A percentile compares a stretch with the other conserved stretches of the same genome.
Evolutionary conservation across 2,797 vertebrate genomes (phyloP).

Genomic region (Spondyliosoma cantharus): DNA sequence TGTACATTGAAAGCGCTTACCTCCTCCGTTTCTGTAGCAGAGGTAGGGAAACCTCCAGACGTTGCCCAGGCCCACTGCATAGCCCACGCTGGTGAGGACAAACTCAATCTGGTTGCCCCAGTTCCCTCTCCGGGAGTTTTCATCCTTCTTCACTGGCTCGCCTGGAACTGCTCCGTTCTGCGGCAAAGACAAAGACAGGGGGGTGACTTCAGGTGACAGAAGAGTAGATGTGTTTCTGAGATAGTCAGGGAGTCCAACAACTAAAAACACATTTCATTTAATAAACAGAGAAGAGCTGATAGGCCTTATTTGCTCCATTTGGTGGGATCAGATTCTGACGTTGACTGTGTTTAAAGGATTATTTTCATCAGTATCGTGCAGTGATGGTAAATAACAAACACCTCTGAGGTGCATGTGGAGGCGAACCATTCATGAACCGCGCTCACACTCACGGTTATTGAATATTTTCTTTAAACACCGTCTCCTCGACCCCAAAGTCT

Average conservation of each 20-base stretch:
- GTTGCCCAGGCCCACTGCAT: conserved; percentile 97
- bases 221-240: conserved; percentile 31
- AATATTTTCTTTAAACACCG: conserved; percentile 22
- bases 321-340: background rate
- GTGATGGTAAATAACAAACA: conserved; percentile 1
- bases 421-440: conserved; percentile 24
- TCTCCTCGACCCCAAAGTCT: conserved; percentile 39
- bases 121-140: conserved; percentile 95
- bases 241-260: conserved; percentile 24
- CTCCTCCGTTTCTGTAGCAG: conserved; percentile 99
- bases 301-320: background rate
- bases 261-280: background rate
- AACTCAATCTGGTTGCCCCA: conserved; percentile 99
- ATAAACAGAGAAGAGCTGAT: background rate
- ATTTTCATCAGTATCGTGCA: background rate
- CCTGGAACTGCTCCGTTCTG: conserved; percentile 97
- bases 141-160: conserved; percentile 92
- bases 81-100: conserved; percentile 98
- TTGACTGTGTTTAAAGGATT: background rate
- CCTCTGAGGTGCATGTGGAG: background rate
- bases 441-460: background rate
- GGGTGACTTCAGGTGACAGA: conserved; percentile 53
- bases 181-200: conserved; percentile 67
- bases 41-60: conserved; percentile 99
- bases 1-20: conserved; percentile 74